Base-by-base conservation (phyloP, 2,113 vertebrate genomes). In the Myotis lucifugus region DNA sequence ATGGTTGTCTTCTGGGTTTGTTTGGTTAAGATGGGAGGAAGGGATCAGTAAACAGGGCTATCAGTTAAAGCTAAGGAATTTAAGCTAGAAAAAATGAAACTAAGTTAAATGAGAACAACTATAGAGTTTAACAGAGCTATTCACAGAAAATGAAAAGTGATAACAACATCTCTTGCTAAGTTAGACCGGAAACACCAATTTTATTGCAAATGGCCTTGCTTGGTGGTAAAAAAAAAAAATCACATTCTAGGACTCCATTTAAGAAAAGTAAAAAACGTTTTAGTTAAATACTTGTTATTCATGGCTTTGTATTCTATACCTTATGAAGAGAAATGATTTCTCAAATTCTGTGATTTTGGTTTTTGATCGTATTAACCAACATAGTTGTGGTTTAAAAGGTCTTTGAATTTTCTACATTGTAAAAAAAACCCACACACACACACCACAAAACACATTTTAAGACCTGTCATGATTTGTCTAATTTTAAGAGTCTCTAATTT, bases 201-300 rank as follows among this genome's bases (percentile, higher is more conserved):
- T 85, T 5, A 18, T 67, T 85, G 46, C 61, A 66, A 77, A 72
- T 54, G 23, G 42, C 9, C 8, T 90, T 81, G 12, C 29, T n/a
- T n/a, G 46, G 46, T 8, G 8, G 27, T 46, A 46, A 46, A 46
- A 46, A 46, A 11, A 42, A 4, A 32, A 59, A 48, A 54, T 77
- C 25, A 78, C 17, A 81, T 23, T 70, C 19, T 79, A 90, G 19
- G 50, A 78, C 8, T 67, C 6, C 19, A 42, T 69, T 91, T 66
- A 93, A 88, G 37, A 77, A 85, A 93, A 93, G 29, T 74, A 86
- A 89, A 92, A 74, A 90, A 9, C 83, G 56, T 78, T 66, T 66
- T 40, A 66, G 42, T 40, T 85, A 56, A 81, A 88, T 46, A n/a
- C 2, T 66, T 66, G 23, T 84, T 48, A 48, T 29, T 82, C 37